A percentile compares a stretch with the other conserved stretches of the same genome.
phyloP scores from a whole-genome alignment of 1,140 invertebrate genomes.

The Leptinotarsa undecemlineata region DNA sequence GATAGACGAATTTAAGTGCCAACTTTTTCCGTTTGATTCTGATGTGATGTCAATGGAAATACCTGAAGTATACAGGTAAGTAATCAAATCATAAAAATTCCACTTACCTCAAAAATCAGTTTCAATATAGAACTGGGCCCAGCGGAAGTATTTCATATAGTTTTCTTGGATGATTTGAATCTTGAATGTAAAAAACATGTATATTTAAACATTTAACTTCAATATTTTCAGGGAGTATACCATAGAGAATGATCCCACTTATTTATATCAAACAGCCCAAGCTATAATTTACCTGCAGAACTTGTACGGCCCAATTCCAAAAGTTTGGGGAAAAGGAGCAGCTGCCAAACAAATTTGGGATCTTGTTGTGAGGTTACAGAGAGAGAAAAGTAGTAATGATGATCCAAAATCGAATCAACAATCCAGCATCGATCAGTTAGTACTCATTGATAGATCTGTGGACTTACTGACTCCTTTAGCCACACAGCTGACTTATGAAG shows the following conservation, averaged over 20 bases:
- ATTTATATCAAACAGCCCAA: slow-evolving; percentile 85
- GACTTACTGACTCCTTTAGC: slow-evolving; percentile 91
- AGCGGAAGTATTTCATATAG: too few species aligned
- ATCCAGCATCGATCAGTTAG: slow-evolving; percentile 82
- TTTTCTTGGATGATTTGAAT: too few species aligned
- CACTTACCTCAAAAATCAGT: too few species aligned
- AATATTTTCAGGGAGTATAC: slow-evolving; percentile 70
- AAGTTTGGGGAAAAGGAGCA: slow-evolving; percentile 84
- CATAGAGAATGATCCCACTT: slow-evolving; percentile 86
- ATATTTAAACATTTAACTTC: too few species aligned
- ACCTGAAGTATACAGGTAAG: slow-evolving; percentile 71
- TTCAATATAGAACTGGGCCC: too few species aligned
- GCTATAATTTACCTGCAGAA: slow-evolving; percentile 84
- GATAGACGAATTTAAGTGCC: slow-evolving; percentile 84
- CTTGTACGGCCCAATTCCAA: slow-evolving; percentile 86
- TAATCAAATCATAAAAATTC: too few species aligned
- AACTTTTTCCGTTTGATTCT: slow-evolving; percentile 89
- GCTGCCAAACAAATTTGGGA: slow-evolving; percentile 89
- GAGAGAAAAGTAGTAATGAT: slow-evolving; percentile 62
- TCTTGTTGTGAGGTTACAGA: slow-evolving; percentile 77
- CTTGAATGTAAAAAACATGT: too few species aligned
- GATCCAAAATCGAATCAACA: slow-evolving; percentile 50
- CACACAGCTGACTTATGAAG: slow-evolving; percentile 97
- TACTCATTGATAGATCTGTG: slow-evolving; percentile 71
- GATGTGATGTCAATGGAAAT: slow-evolving; percentile 94